Evolutionary conservation across 2,113 vertebrate species (phyloP).

Genomic region (human): GRCh38 chr12:28425501-28426000

Average conservation of each 20-base stretch:
- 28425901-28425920: not conserved
- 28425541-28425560: not conserved
- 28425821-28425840: not conserved
- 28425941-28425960: not conserved
- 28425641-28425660: not conserved
- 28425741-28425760: not conserved
- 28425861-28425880: not conserved
- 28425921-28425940: not conserved
- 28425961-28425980: not conserved
- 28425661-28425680: not conserved
- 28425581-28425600: not conserved
- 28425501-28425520: not conserved
- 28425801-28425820: not conserved
- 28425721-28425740: not conserved
- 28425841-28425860: not conserved
- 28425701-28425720: not conserved
- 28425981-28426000: not conserved
- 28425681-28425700: not conserved
- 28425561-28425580: not conserved
- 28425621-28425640: not conserved
- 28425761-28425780: not conserved
- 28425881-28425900: not conserved
- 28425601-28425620: not conserved
- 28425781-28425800: not conserved
- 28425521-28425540: not conserved